These are phyloP conservation scores for Solenopsis fugax DNA, from an alignment of 1,140 invertebrate species.

Conservation along the genomic window DNA sequence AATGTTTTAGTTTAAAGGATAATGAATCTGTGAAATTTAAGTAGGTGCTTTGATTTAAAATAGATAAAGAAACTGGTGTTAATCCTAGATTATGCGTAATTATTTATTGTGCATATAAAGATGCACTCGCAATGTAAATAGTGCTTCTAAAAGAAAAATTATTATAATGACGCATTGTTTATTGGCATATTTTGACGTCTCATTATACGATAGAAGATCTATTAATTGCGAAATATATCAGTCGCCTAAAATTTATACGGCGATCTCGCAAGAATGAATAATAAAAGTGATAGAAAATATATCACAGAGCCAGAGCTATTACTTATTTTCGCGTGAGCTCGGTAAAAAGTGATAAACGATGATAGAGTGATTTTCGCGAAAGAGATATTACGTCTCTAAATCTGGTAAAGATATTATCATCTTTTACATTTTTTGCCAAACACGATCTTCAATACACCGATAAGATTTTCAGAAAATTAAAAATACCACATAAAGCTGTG, in stretches of 20 bases:
- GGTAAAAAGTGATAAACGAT: conserved; percentile 24
- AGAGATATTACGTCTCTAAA: conserved; percentile 19
- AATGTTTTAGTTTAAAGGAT: not conserved
- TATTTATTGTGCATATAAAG: not conserved
- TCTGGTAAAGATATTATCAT: conserved; percentile 16
- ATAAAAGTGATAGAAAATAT: conserved; percentile 26
- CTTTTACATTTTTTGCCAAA: not conserved
- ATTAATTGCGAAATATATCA: conserved; percentile 2
- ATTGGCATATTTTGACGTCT: not conserved
- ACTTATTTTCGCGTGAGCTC: conserved; percentile 15
- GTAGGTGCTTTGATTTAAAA: not conserved
- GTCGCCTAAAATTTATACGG: conserved; percentile 5
- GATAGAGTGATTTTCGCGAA: conserved; percentile 21
- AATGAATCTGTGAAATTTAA: not conserved
- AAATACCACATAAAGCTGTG: not conserved
- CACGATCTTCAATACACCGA: not conserved
- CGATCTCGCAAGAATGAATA: conserved; percentile 16
- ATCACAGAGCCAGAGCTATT: not conserved
- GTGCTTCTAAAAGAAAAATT: not conserved
- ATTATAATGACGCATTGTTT: not conserved
- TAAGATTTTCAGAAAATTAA: not conserved
- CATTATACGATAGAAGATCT: not conserved
- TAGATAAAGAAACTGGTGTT: not conserved
- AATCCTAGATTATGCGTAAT: not conserved
- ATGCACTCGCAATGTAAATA: not conserved